Percentiles rank a stretch among this genome's conserved stretches.
These are phyloP conservation scores for Nematolebias whitei DNA, from an alignment of 2,113 vertebrate genomes.

Conservation along the genomic window DNA sequence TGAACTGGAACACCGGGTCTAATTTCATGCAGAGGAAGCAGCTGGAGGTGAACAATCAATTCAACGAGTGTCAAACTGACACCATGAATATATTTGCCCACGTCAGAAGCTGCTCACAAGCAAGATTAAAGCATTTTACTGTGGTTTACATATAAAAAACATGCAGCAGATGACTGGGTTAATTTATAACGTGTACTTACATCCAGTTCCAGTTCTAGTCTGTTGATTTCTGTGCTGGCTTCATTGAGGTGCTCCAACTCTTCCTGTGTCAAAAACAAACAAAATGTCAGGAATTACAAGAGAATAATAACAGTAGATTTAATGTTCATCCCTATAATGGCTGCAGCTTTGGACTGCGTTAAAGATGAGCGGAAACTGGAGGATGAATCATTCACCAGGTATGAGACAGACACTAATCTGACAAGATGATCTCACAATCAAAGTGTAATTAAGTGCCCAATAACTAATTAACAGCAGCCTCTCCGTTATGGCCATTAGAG, in stretches of 20 bases:
- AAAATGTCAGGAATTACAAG: neutral
- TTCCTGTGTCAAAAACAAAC: slow-evolving; percentile 74
- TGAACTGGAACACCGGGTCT: slow-evolving; percentile 21
- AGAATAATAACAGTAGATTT: neutral
- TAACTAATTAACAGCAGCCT: neutral
- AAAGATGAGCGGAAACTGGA: neutral
- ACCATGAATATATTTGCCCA: slow-evolving; percentile 3
- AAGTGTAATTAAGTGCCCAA: neutral
- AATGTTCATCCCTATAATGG: no score
- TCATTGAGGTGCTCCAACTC: slow-evolving; percentile 94
- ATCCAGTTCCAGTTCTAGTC: slow-evolving; percentile 88
- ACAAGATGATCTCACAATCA: slow-evolving; percentile 3
- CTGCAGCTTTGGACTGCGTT: neutral
- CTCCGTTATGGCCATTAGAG: no score
- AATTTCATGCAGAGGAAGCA: slow-evolving; percentile 4
- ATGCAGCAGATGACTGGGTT: neutral
- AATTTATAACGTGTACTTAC: slow-evolving; percentile 73
- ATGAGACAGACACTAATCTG: neutral
- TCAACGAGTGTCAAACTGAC: neutral
- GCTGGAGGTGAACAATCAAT: slow-evolving; percentile 11
- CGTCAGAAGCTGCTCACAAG: slow-evolving; percentile 8
- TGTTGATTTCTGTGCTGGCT: slow-evolving; percentile 93
- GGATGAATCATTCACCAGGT: neutral
- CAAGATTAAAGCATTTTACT: no score
- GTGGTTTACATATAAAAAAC: no score